Evolutionary conservation across 2,113 vertebrate genomes (phyloP).

Genomic region (Mirounga angustirostris): DNA sequence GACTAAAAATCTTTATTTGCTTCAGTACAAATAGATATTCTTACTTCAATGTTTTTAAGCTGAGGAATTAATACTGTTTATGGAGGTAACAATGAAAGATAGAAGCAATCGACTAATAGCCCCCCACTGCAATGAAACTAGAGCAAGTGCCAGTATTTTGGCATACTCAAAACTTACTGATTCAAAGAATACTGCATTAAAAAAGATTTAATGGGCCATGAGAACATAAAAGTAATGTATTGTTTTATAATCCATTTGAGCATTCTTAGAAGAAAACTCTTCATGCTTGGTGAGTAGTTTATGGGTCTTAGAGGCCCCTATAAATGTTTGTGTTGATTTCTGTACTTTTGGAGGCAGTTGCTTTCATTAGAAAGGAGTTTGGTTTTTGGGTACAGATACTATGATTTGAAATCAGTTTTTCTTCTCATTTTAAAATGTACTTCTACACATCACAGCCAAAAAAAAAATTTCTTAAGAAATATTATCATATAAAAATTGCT

Average conservation of each 20-base stretch:
- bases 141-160: constrained; percentile 43
- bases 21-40: constrained; percentile 9
- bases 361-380: constrained; percentile 61
- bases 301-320: constrained; percentile 59
- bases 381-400: neutral
- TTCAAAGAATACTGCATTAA: constrained; percentile 80
- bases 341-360: constrained; percentile 43
- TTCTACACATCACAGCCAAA: neutral
- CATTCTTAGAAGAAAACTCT: constrained; percentile 76
- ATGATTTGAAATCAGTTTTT: constrained; percentile 46
- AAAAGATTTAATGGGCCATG: constrained; percentile 82
- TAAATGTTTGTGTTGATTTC: constrained; percentile 74
- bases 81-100: constrained; percentile 56
- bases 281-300: constrained; percentile 57
- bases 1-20: constrained; percentile 36
- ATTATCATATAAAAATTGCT: constrained; percentile 48
- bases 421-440: constrained; percentile 49
- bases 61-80: constrained; percentile 54
- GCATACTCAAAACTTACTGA: constrained; percentile 74
- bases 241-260: constrained; percentile 79
- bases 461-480: constrained; percentile 44
- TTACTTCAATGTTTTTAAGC: constrained; percentile 60
- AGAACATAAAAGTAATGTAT: constrained; percentile 84
- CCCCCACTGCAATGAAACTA: neutral
- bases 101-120: constrained; percentile 51